phyloP scores from a whole-genome alignment of 2,797 vertebrate genomes.

The Etheostoma perlongum region DNA sequence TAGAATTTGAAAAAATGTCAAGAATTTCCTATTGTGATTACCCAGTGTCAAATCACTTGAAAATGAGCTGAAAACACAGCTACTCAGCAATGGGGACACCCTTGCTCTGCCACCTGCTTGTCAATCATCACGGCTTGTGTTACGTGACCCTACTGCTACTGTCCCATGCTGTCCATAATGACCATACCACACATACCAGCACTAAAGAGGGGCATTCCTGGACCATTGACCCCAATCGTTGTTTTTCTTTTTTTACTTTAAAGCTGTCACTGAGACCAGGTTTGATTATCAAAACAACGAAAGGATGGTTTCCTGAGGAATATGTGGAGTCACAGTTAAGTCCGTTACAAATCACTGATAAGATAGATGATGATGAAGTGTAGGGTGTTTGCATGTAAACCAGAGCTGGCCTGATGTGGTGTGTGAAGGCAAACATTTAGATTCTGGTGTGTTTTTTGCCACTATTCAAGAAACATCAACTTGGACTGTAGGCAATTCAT shows the following conservation, averaged over 20 bases:
- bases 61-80: slow-evolving; percentile 32
- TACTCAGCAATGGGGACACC: slow-evolving; percentile 56
- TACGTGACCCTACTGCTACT: slow-evolving; percentile 70
- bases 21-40: slow-evolving; percentile 8
- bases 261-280: slow-evolving; percentile 47
- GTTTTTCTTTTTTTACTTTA: slow-evolving; percentile 43
- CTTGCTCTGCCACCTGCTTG: slow-evolving; percentile 70
- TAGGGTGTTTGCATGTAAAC: slow-evolving; percentile 10
- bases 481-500: background rate
- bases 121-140: slow-evolving; percentile 69
- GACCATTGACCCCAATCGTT: slow-evolving; percentile 57
- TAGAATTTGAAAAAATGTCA: slow-evolving; percentile 14
- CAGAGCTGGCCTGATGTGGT: background rate
- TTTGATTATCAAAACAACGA: slow-evolving; percentile 52
- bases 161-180: slow-evolving; percentile 60
- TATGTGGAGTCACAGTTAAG: background rate
- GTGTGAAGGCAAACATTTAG: slow-evolving; percentile 3
- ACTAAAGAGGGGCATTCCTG: slow-evolving; percentile 62
- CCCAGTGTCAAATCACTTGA: background rate
- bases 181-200: slow-evolving; percentile 78
- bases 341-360: background rate
- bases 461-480: background rate
- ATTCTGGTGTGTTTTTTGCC: background rate
- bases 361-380: background rate
- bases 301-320: slow-evolving; percentile 35